Conservation (phyloP, 2,888 invertebrate species). For the Xylocampa areola region DNA sequence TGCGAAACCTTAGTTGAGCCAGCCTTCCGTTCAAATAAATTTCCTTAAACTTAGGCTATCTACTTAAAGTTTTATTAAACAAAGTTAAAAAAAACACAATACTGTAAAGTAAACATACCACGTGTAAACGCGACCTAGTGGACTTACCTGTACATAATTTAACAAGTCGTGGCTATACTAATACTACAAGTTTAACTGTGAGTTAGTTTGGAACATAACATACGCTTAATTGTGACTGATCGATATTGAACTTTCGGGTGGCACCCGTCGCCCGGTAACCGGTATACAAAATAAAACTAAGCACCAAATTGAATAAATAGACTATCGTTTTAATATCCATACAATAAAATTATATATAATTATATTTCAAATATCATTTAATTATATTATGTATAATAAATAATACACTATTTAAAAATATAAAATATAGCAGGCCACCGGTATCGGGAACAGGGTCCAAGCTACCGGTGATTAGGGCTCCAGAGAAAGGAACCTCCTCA, state of each 20-base stretch:
- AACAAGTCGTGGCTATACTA: constrained; percentile 54
- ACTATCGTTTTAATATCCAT: too few species aligned
- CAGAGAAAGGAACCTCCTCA: too few species aligned
- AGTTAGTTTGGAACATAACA: constrained; percentile 20
- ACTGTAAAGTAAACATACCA: constrained; percentile 39
- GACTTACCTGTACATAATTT: constrained; percentile 72
- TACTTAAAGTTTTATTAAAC: constrained; percentile 2
- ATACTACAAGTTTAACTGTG: too few species aligned
- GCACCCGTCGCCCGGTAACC: constrained; percentile 52
- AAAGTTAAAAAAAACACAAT: constrained; percentile 40
- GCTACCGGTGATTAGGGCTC: too few species aligned
- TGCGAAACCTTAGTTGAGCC: too few species aligned
- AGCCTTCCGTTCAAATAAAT: too few species aligned
- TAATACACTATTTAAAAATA: too few species aligned
- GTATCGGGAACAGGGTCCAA: too few species aligned
- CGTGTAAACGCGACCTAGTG: constrained; percentile 72
- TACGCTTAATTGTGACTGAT: constrained; percentile 56
- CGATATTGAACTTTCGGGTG: constrained; percentile 68
- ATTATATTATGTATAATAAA: too few species aligned
- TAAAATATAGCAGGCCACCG: too few species aligned
- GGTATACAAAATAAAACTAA: constrained; percentile 64
- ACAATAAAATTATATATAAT: too few species aligned
- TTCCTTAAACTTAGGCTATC: constrained; percentile 3
- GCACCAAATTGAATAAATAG: background rate
- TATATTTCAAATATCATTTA: too few species aligned